phyloP scores from a whole-genome alignment of 2,113 vertebrate species.

The Murina feae region DNA sequence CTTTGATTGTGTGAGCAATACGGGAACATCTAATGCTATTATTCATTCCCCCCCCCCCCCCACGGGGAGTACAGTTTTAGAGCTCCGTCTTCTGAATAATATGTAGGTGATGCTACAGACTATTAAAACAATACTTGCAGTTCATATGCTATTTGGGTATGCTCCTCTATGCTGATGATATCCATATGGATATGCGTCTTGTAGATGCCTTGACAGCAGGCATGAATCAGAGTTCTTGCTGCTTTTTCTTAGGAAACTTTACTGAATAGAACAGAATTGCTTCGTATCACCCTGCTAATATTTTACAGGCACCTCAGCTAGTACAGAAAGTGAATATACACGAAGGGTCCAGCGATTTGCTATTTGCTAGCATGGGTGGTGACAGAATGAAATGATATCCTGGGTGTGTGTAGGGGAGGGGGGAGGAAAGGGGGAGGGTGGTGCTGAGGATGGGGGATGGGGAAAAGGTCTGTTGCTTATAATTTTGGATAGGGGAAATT shows the following conservation, averaged over 20 bases:
- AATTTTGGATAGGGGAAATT: constrained; percentile 68
- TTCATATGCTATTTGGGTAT: not conserved
- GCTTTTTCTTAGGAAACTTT: constrained; percentile 50
- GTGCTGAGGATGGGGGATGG: not conserved
- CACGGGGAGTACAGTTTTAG: constrained; percentile 5
- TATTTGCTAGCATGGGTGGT: constrained; percentile 20
- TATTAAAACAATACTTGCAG: constrained; percentile 15
- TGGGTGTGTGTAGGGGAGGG: no score
- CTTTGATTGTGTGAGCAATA: constrained; percentile 13
- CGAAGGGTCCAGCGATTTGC: constrained; percentile 7
- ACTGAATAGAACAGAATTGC: constrained; percentile 12
- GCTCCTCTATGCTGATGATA: not conserved
- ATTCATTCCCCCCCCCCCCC: not conserved
- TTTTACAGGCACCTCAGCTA: not conserved
- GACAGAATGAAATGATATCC: constrained; percentile 38
- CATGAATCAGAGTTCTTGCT: not conserved
- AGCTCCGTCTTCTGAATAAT: constrained; percentile 31
- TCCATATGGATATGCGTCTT: not conserved
- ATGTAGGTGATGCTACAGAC: constrained; percentile 44
- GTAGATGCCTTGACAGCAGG: not conserved
- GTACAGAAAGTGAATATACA: not conserved
- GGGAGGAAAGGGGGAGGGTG: no score
- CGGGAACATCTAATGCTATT: constrained; percentile 1
- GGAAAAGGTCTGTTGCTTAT: not conserved
- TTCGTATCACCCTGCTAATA: not conserved